Percentiles rank a stretch among this genome's conserved stretches.
Conservation (phyloP, 2,888 invertebrate genomes). For the Polyploca ridens region DNA sequence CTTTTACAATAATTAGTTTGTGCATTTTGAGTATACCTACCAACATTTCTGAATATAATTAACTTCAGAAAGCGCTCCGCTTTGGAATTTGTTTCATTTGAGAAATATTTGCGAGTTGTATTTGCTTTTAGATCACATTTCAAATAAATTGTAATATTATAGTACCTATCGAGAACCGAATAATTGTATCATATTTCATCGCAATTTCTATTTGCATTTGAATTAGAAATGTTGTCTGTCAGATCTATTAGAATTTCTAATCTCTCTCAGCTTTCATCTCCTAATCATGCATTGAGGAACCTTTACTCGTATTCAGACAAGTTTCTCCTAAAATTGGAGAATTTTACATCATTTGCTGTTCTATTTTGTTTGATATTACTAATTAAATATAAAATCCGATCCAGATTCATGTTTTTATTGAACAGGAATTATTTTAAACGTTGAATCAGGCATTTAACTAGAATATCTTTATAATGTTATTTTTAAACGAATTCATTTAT, state of each 20-base stretch:
- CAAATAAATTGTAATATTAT: background rate
- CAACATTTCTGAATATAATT: background rate
- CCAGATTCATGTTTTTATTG: no score
- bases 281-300: no score
- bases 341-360: background rate
- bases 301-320: no score
- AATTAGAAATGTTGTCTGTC: background rate
- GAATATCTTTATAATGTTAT: no score
- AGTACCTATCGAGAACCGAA: background rate
- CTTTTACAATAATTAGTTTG: slow-evolving; percentile 4
- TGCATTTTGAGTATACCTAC: slow-evolving; percentile 1
- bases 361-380: no score
- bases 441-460: no score
- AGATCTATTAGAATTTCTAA: background rate
- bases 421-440: no score
- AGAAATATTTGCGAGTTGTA: slow-evolving; percentile 4
- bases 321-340: no score
- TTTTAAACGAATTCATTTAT: no score
- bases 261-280: no score
- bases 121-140: background rate
- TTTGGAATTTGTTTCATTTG: background rate
- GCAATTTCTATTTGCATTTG: background rate
- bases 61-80: background rate
- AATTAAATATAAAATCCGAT: no score
- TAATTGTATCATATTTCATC: background rate